phyloP scores from a whole-genome alignment of 1,140 invertebrate genomes.

The Drosophila novamexicana region DNA sequence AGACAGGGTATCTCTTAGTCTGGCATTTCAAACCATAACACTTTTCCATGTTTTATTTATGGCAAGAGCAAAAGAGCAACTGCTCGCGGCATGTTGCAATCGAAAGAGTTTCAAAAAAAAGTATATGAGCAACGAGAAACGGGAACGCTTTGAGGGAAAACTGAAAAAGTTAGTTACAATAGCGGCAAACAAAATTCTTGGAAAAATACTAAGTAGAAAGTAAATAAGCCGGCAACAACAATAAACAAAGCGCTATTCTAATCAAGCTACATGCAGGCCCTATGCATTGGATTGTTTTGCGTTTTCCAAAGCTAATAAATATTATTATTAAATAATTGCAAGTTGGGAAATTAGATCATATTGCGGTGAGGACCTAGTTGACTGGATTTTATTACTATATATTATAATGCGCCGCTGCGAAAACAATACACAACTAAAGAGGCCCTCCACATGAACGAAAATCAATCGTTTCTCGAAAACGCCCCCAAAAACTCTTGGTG shows the following conservation, averaged over 20 bases:
- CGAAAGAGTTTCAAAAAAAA: constrained; percentile 17
- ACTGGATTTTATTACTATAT: neutral
- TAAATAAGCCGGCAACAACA: neutral
- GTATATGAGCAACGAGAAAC: neutral
- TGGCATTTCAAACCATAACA: too few relatives aligned
- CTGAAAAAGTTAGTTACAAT: constrained; percentile 15
- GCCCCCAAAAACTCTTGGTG: constrained; percentile 3
- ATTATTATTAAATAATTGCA: constrained; percentile 7
- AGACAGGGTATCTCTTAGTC: too few relatives aligned
- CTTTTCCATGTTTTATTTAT: too few relatives aligned
- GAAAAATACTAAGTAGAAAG: constrained; percentile 1
- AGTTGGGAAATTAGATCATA: neutral
- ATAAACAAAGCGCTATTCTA: neutral
- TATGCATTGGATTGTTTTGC: neutral
- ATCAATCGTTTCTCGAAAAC: constrained; percentile 43
- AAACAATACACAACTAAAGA: neutral
- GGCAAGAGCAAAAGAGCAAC: neutral
- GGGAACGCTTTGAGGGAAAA: constrained; percentile 16
- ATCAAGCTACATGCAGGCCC: constrained; percentile 9
- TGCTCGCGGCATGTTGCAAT: constrained; percentile 15
- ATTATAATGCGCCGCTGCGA: neutral
- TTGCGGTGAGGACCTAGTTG: neutral
- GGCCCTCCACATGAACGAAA: constrained; percentile 21
- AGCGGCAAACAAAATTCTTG: neutral
- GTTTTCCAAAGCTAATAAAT: neutral